phyloP scores from a whole-genome alignment of 2,888 invertebrate species.

The Brachyptera putata region DNA sequence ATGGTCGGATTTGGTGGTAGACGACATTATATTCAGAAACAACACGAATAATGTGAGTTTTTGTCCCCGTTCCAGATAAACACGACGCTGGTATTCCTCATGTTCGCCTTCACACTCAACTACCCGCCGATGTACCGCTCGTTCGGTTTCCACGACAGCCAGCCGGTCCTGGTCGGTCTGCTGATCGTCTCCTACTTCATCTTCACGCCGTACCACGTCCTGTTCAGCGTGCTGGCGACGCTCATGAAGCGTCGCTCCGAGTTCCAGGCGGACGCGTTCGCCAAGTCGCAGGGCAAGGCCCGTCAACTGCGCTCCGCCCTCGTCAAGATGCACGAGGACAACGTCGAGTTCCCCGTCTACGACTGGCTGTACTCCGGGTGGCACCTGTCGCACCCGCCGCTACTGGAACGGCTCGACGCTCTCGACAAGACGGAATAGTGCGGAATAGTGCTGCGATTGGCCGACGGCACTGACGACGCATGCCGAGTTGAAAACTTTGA shows the following conservation, averaged over 20 bases:
- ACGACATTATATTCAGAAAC: too few species aligned
- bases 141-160: constrained; percentile 75
- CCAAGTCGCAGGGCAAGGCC: constrained; percentile 72
- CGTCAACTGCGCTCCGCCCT: constrained; percentile 74
- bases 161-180: constrained; percentile 89
- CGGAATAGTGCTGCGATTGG: too few species aligned
- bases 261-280: constrained; percentile 95
- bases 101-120: constrained; percentile 58
- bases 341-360: constrained; percentile 91
- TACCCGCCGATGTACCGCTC: constrained; percentile 73
- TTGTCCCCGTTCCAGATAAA: constrained; percentile 59
- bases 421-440: too few species aligned
- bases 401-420: constrained; percentile 79
- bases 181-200: constrained; percentile 86
- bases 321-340: constrained; percentile 90
- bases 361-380: constrained; percentile 90
- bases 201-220: constrained; percentile 87
- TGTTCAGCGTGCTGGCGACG: constrained; percentile 78
- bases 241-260: constrained; percentile 84
- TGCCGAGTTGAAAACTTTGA: too few species aligned
- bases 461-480: too few species aligned
- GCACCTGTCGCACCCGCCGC: constrained; percentile 97
- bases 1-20: too few species aligned
- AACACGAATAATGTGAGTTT: too few species aligned
- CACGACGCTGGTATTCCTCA: constrained; percentile 56